These are phyloP conservation scores for Sminthurides bifidus DNA, from an alignment of 1,140 invertebrate genomes.

Conservation along the genomic window DNA sequence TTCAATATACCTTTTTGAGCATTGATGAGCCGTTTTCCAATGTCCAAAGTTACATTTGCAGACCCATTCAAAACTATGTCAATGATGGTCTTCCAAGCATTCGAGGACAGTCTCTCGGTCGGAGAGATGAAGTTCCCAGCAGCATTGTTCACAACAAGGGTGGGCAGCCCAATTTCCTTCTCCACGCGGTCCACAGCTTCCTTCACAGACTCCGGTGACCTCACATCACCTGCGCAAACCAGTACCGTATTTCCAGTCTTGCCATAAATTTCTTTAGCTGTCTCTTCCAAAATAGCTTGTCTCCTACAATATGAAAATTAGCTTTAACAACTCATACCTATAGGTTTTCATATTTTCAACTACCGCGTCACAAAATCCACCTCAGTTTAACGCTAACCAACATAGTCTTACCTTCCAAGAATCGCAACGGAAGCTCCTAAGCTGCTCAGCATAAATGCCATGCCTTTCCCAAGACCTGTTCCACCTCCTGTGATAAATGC, in stretches of 20 bases:
- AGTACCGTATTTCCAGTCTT: slow-evolving; percentile 40
- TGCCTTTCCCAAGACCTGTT: slow-evolving; percentile 37
- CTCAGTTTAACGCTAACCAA: no score
- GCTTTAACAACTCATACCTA: background rate
- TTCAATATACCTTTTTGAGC: slow-evolving; percentile 29
- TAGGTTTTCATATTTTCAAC: no score
- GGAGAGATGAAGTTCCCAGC: slow-evolving; percentile 50
- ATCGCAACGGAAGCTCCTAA: slow-evolving; percentile 46
- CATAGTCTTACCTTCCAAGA: slow-evolving; percentile 35
- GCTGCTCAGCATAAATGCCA: slow-evolving; percentile 41
- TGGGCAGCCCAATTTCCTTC: slow-evolving; percentile 42
- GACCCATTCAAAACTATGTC: slow-evolving; percentile 49
- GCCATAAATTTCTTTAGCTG: slow-evolving; percentile 40
- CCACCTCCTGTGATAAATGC: slow-evolving; percentile 44
- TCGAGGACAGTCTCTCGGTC: slow-evolving; percentile 42
- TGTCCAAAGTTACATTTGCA: slow-evolving; percentile 43
- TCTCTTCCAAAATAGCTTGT: slow-evolving; percentile 40
- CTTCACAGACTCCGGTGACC: slow-evolving; percentile 39
- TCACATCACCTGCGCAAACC: slow-evolving; percentile 39
- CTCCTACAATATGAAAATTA: slow-evolving; percentile 33
- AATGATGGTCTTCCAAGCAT: slow-evolving; percentile 44
- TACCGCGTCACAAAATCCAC: no score
- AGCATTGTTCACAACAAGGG: slow-evolving; percentile 48
- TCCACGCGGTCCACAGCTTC: slow-evolving; percentile 42
- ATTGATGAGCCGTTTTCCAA: slow-evolving; percentile 44